Base-by-base conservation (phyloP, 2,113 vertebrate genomes). In the Ameiurus melas region DNA sequence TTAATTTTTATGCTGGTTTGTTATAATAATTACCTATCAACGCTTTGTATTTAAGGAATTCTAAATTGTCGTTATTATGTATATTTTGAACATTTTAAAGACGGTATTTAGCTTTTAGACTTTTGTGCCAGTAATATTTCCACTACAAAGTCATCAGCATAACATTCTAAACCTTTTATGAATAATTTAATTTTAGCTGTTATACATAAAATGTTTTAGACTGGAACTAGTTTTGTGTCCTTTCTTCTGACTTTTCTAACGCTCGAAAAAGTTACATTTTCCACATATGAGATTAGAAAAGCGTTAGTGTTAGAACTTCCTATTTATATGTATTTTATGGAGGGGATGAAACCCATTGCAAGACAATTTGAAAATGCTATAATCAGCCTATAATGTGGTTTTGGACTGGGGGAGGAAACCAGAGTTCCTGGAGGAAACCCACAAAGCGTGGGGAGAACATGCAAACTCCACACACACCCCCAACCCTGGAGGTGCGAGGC, bases 91-190 rank as follows among this genome's bases (percentile, higher is more conserved):
- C 43, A 33, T 27, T 55, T 80, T 66, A 64, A 80, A 55, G 13
- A 55, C 22, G 70, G 47, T n/a, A 14, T 82, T 82, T 82, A 47
- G 22, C 33, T 82, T 71, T 82, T n/a, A 57, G 30, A 58, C 14
- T 39, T 86, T 62, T 80, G 58, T 79, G 58, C 68, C 73, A 62
- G 53, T 78, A 79, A 53, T 19, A 64, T 66, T 80, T 68, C 55
- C 30, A 64, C 43, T 4, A 36, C 7, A 4, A 20, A 13, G 3
- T 87, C 64, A 82, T 51, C 58, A 58, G 64, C 62, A 14, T 6
- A 53, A 62, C 22, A 25, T 14, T 43, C 27, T 62, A 86, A 64
- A 47, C 17, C 7, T 51, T 60, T 78, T 64, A 39, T 78, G 36
- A 78, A 64, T 5, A 77, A 60, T 64, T 78, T n/a, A 43, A 14